Conservation (phyloP, 1,140 invertebrate species). For the Hyles euphorbiae region DNA sequence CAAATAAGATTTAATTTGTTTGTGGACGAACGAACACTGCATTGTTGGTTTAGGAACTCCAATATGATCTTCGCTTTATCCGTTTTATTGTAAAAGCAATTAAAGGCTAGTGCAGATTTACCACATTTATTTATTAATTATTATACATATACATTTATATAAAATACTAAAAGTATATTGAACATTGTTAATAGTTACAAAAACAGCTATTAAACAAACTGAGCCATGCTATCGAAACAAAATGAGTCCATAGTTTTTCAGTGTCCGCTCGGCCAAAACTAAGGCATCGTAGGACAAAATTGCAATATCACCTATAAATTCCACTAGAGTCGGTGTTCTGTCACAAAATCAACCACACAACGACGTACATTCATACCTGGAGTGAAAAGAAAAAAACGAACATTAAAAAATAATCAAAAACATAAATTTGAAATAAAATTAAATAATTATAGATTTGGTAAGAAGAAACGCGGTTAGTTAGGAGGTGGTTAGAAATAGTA, state of each 20-base stretch:
- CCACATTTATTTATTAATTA: too few species aligned
- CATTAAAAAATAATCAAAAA: constrained; percentile 32
- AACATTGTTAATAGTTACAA: too few species aligned
- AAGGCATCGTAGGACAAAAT: constrained; percentile 34
- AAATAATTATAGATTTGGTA: constrained; percentile 10
- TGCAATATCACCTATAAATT: constrained; percentile 48
- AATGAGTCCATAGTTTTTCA: background rate
- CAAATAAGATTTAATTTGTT: too few species aligned
- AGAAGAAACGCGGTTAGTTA: background rate
- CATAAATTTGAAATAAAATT: constrained; percentile 22
- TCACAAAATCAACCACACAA: constrained; percentile 59
- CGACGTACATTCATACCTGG: constrained; percentile 68
- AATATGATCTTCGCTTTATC: too few species aligned
- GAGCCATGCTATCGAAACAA: background rate
- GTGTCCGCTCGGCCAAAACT: background rate
- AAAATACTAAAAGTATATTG: too few species aligned
- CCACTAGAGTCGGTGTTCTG: constrained; percentile 27
- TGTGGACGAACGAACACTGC: too few species aligned
- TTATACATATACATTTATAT: too few species aligned
- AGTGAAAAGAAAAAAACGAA: constrained; percentile 38
- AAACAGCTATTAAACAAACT: too few species aligned
- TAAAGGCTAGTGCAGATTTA: too few species aligned
- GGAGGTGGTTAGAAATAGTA: too few species aligned
- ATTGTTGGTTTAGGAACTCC: too few species aligned
- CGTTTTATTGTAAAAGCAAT: too few species aligned